These are phyloP conservation scores for Cheumatopsyche charites DNA, from an alignment of 1,140 invertebrate genomes.

Conservation along the genomic window DNA sequence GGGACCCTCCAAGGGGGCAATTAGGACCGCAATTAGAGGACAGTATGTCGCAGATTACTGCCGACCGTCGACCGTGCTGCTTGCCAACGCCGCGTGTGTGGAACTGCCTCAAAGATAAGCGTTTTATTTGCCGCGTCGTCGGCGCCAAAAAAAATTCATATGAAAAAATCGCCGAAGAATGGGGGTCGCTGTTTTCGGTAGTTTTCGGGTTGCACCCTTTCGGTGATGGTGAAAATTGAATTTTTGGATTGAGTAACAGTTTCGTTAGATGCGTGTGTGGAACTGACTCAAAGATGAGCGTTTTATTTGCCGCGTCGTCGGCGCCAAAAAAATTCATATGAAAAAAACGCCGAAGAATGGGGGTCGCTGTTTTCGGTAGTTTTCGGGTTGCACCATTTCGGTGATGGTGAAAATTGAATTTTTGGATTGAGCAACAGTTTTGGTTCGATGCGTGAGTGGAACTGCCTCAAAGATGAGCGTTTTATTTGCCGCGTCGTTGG, in stretches of 20 bases:
- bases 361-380: background rate
- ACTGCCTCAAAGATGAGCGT: conserved; percentile 35
- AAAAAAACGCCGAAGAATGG: background rate
- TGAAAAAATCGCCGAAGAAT: background rate
- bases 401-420: too few species aligned
- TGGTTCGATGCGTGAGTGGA: conserved; percentile 37
- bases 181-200: background rate
- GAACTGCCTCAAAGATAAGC: conserved; percentile 36
- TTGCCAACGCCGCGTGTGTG: conserved; percentile 39
- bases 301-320: conserved; percentile 29
- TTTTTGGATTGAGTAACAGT: too few species aligned
- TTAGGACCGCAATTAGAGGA: conserved; percentile 62
- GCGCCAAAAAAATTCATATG: background rate
- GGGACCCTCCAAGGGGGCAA: conserved; percentile 51
- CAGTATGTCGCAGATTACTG: conserved; percentile 60
- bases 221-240: too few species aligned
- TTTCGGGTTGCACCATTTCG: background rate
- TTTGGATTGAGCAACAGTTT: too few species aligned
- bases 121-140: conserved; percentile 29
- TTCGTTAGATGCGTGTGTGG: conserved; percentile 38
- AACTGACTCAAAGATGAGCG: conserved; percentile 34
- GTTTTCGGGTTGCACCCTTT: background rate
- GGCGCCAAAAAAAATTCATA: background rate
- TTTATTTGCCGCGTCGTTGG: conserved; percentile 24
- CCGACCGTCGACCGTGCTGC: conserved; percentile 45